Evolutionary conservation across 2,888 invertebrate species (phyloP).

Genomic region (Ctena decussata): DNA sequence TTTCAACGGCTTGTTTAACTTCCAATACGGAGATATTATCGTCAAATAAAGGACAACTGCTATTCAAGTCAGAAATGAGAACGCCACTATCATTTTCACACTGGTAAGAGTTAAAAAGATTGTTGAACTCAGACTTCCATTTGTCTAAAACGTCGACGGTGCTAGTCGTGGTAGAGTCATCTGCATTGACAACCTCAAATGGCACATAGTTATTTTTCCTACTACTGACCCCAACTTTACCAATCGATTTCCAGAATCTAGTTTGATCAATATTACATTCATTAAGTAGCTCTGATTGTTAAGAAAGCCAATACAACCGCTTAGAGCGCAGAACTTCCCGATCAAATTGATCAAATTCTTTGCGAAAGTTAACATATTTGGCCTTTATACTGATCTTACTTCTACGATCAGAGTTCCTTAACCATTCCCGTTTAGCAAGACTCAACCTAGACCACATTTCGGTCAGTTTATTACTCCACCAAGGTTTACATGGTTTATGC

Average conservation of each 20-base stretch:
- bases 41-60: not conserved
- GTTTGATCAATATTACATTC: conserved; percentile 22
- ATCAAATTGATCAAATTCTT: conserved; percentile 38
- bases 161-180: not conserved
- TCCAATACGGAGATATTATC: conserved; percentile 14
- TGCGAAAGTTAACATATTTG: not conserved
- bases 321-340: conserved; percentile 31
- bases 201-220: not conserved
- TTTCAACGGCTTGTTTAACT: not conserved
- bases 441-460: conserved; percentile 17
- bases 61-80: not conserved
- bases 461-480: conserved; percentile 31
- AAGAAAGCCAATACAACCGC: conserved; percentile 3
- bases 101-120: too few species aligned
- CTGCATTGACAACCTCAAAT: not conserved
- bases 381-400: not conserved
- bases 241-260: conserved; percentile 44
- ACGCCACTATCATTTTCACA: too few species aligned
- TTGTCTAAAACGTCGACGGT: not conserved
- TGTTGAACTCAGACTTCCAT: not conserved
- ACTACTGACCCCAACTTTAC: not conserved
- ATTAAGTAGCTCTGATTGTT: conserved; percentile 20
- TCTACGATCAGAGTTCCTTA: not conserved
- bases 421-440: conserved; percentile 3
- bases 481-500: conserved; percentile 25